Evolutionary conservation across 2,888 invertebrate genomes (phyloP), one percentile per base, ranked within the genome.

Genomic region (Antheraea yamamai): DNA sequence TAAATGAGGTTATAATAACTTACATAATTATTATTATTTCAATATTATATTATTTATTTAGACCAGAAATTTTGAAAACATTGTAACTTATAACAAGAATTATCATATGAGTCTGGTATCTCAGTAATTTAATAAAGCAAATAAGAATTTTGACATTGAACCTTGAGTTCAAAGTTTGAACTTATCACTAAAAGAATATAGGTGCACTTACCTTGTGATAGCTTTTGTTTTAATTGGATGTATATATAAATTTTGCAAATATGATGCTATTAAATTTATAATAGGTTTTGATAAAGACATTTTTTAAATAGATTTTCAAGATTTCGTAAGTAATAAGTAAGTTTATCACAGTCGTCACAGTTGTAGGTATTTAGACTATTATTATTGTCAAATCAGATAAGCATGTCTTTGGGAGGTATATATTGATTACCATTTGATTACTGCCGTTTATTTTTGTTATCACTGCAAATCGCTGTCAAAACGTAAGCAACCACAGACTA

Each of bases 191-290:
- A 14, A 68, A 74, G 26, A 74, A 14, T 47, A 78, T 75, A 73
- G 74, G 64, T 47, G 64, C 75, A 76, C 91, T 95, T 95, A 97
- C 98, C 97, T 97, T 76, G 97, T 97, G 74, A 98, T 91, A 61
- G 97, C 96, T 94, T 97, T 97, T 1, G 98, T 98, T 87, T 96
- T 96, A 75, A 98, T 94, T 0, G 98, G 98, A 90, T 97, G 96
- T 78, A 96, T 95, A 87, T 97, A 97, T 73, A 98, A 93, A 86
- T 97, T 97, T 82, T 96, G 96, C 84, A 98, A 96, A 91, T 98
- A 98, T 66, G 96, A 95, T 73, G 96, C 96, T 55, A 97, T 84
- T 74, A 97, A 92, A 82, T 96, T 96, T 88, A 97, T 96, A 75
- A 97, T 85, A 16, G 97, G 97, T 90, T 97, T 97, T 39, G 97